These are phyloP conservation scores for Rhineura floridana DNA, from an alignment of 2,113 vertebrate species.

Conservation along the genomic window DNA sequence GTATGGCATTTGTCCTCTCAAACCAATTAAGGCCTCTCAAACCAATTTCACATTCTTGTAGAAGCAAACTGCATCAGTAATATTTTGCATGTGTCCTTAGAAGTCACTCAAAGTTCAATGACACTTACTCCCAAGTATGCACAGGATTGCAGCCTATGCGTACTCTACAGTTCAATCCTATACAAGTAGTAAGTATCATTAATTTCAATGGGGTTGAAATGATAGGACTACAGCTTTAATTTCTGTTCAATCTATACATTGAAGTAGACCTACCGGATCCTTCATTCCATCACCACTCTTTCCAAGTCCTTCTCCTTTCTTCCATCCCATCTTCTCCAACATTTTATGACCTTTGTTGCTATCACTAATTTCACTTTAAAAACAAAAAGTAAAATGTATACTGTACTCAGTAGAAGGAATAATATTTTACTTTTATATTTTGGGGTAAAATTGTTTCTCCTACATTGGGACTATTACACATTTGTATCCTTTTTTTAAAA, in stretches of 20 bases:
- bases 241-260: not conserved
- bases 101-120: not conserved
- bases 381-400: conserved; percentile 48
- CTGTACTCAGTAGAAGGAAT: not conserved
- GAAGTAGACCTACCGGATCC: conserved; percentile 82
- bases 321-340: conserved; percentile 99
- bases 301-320: conserved; percentile 93
- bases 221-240: not conserved
- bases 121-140: not conserved
- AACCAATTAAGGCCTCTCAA: not conserved
- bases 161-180: not conserved
- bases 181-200: not conserved
- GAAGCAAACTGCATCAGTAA: not conserved
- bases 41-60: not conserved
- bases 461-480: not conserved
- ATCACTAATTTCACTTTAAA: conserved; percentile 91
- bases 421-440: not conserved
- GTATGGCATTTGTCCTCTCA: not conserved
- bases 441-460: not conserved
- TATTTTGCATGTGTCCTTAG: no score
- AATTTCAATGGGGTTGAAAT: not conserved
- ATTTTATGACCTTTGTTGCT: conserved; percentile 94
- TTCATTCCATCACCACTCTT: conserved; percentile 91
- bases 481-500: not conserved
- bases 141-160: not conserved